Conservation (phyloP, 2,888 invertebrate genomes). For the Drosophila koepferae region DNA sequence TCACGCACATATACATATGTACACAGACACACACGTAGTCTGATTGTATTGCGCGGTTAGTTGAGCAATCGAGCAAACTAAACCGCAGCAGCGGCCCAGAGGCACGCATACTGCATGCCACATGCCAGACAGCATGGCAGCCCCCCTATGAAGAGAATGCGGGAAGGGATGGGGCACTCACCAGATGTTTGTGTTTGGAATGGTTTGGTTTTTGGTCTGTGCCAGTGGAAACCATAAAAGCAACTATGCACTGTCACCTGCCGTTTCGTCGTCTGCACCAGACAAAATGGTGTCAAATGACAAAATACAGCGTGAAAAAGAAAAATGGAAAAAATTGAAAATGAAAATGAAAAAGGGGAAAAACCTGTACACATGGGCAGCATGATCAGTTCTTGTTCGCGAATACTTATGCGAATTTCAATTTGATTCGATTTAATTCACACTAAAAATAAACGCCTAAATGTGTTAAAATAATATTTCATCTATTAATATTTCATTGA, state of each 20-base stretch:
- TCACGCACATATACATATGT: not conserved
- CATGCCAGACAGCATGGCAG: constrained; percentile 52
- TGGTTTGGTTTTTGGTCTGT: constrained; percentile 39
- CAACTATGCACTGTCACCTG: constrained; percentile 43
- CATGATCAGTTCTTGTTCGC: constrained; percentile 24
- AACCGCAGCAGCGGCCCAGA: constrained; percentile 49
- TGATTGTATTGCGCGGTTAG: constrained; percentile 61
- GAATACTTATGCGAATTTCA: not conserved
- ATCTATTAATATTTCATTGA: not conserved
- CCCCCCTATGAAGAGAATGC: not conserved
- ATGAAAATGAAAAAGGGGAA: constrained; percentile 35
- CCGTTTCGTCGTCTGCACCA: constrained; percentile 43
- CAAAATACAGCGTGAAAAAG: constrained; percentile 68
- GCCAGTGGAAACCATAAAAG: constrained; percentile 72
- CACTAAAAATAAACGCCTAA: not conserved
- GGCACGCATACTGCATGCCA: constrained; percentile 54
- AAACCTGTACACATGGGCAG: constrained; percentile 48
- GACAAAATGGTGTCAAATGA: constrained; percentile 79
- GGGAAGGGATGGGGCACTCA: not conserved
- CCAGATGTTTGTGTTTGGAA: constrained; percentile 57
- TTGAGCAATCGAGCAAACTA: constrained; percentile 74
- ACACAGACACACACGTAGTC: not conserved
- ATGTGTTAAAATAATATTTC: not conserved
- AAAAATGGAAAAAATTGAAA: constrained; percentile 24
- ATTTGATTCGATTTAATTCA: not conserved